Percentiles rank a stretch among this genome's conserved stretches.
Evolutionary conservation across 2,797 vertebrate species (phyloP).

Genomic region (Halcyon chelicuti): DNA sequence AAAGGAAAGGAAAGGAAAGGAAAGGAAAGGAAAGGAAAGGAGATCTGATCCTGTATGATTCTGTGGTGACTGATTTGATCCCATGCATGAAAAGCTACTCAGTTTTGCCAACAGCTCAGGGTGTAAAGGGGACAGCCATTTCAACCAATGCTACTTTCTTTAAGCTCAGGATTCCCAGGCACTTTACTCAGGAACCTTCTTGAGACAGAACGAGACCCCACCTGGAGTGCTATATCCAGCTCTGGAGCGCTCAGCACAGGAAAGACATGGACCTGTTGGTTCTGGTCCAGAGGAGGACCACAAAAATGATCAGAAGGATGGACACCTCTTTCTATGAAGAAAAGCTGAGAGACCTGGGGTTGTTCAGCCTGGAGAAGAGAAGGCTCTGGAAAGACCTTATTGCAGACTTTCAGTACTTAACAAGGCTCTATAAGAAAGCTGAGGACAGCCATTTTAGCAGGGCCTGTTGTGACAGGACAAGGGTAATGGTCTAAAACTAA

Average conservation of each 20-base stretch:
- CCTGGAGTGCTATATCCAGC: neutral
- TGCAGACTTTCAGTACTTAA: neutral
- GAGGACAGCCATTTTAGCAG: neutral
- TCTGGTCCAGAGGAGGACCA: neutral
- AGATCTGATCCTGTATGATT: neutral
- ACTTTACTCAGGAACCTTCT: neutral
- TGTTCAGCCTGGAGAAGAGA: neutral
- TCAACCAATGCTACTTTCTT: neutral
- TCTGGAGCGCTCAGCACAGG: neutral
- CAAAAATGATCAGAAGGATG: neutral
- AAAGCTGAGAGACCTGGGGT: neutral
- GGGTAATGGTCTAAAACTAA: neutral
- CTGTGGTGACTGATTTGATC: accelerated
- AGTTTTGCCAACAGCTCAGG: neutral
- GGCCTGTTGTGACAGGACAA: neutral
- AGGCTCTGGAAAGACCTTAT: neutral
- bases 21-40: neutral
- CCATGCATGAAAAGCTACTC: neutral
- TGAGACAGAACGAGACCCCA: neutral
- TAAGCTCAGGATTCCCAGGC: neutral
- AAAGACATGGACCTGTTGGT: neutral
- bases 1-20: neutral
- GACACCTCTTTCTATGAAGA: neutral
- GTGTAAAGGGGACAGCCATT: accelerated
- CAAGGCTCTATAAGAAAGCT: neutral